Evolutionary conservation across 2,797 vertebrate genomes (phyloP), one percentile per base, ranked within the genome.

Genomic region (Tachyglossus aculeatus): DNA sequence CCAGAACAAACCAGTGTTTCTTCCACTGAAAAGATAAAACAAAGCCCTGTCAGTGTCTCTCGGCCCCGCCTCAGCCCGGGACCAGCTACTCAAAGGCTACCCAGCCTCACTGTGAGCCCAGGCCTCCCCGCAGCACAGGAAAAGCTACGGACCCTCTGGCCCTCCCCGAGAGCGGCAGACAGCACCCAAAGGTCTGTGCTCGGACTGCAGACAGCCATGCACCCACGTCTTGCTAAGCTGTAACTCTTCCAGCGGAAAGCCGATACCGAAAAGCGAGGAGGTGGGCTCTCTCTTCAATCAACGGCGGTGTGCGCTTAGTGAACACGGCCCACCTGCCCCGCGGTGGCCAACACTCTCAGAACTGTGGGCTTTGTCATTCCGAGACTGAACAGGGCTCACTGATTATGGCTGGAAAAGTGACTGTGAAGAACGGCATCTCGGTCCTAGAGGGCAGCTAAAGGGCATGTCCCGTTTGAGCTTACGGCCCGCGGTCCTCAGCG

Each of bases 1-100:
- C 98, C 77, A 99, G 88, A 74, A 99, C 98, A 90, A 99, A 99
- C 98, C 98, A 99, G 90, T 99, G 97, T 74, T 99, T 99, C 93
- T 99, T 99, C 98, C 98, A 99, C 98, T 99, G 52, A 56, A 57
- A 74, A 18, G 39, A 83, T 82, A 33, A 83, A 82, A 38, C 51
- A 32, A 40, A 25, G 14, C 9, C 4, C 7, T 12, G 48, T 50
- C n/a, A 54, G 7, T 36, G 31, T 36, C 24, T n/a, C n/a, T n/a
- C 37, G 21, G 9, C 40, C 24, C 14, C 11, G 32, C 36, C 16
- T 27, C 36, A 22, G 3, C 11, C 21, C 19, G 19, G 24, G 24
- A 8, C 9, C 9, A 16, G 7, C 32, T 21, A 19, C 43, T 2
- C 18, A 22, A 24, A 37, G 58, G 44, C 83, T 55, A 82, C 9